Base-by-base conservation (phyloP, 2,797 vertebrate species). In the Lepus townsendii region DNA sequence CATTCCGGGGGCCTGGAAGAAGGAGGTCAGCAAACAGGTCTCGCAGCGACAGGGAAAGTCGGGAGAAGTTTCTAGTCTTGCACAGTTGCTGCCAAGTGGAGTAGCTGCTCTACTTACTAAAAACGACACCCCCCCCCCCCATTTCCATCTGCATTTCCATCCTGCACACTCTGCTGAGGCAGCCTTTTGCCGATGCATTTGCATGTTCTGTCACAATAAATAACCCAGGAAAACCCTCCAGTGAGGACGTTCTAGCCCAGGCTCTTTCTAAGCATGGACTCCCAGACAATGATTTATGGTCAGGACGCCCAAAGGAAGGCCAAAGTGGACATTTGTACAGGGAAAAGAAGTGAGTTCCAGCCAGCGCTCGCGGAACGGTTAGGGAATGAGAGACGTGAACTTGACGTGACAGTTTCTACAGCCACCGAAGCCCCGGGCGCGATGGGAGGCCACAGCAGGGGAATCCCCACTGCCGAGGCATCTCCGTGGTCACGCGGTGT, bases 91-190 rank as follows among this genome's bases (percentile, higher is more conserved):
- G 95, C 93, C 27, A 72, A 93, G 88, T 87, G 95, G 89, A 96
- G 95, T 97, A 96, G 97, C 96, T 90, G 96, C 95, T 96, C 96
- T 95, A 96, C 76, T 96, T 95, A 96, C 94, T 96, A 95, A 97
- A 97, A 94, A 35, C 12, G 90, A 95, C 91, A 65, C 69, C 78
- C 69, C 90, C 65, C 50, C 77, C 73, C 75, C 47, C 96, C 91
- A 69, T 78, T 95, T 57, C 72, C 88, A 85, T 95, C 96, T 93
- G 94, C 97, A 94, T 96, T 96, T 91, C 93, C 60, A 8, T 75
- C 38, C 93, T 19, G 47, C 92, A 85, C 22, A 62, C 60, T n/a
- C 71, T 93, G 96, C 96, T 96, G 69, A 97, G 94, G 75, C 95
- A 71, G 97, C 95, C 95, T 86, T 91, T 96, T 95, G 35, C 76